Evolutionary conservation across 1,140 invertebrate species (phyloP).

Genomic region (Saccostrea glomerata): DNA sequence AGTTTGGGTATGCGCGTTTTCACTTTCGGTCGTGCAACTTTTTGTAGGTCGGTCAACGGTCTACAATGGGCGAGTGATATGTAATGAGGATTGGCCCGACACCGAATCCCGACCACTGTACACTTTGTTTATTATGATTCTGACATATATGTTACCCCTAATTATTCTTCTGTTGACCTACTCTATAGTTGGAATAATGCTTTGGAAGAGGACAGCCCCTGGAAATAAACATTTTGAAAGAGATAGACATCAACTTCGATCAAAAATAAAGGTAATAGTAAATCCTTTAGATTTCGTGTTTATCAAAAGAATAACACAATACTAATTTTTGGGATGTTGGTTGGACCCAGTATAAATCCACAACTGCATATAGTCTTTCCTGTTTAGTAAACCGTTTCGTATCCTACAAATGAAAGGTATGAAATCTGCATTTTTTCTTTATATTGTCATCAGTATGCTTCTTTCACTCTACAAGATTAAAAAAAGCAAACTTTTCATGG

Average conservation of each 20-base stretch:
- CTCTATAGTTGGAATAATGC: conserved; percentile 72
- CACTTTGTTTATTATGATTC: conserved; percentile 79
- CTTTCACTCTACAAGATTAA: no score
- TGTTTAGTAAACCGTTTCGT: no score
- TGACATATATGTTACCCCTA: conserved; percentile 81
- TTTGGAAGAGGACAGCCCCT: conserved; percentile 80
- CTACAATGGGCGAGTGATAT: conserved; percentile 51
- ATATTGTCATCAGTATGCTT: no score
- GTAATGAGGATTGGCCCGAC: conserved; percentile 70
- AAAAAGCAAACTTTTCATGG: no score
- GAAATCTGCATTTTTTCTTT: no score
- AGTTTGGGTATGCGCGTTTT: conserved; percentile 79
- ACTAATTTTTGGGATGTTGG: no score
- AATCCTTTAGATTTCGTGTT: no score
- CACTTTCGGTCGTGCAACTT: conserved; percentile 79
- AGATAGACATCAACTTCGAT: conserved; percentile 79
- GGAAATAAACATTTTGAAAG: conserved; percentile 80
- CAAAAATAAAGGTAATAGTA: conserved; percentile 80
- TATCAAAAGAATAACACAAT: no score
- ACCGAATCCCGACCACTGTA: conserved; percentile 73
- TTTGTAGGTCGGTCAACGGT: conserved; percentile 75
- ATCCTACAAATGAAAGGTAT: no score
- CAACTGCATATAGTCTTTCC: no score
- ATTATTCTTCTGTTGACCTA: conserved; percentile 80
- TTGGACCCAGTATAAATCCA: no score